Evolutionary conservation across 2,113 vertebrate genomes (phyloP), one percentile per base, ranked within the genome.

Genomic region (Xyliphius kryptos): DNA sequence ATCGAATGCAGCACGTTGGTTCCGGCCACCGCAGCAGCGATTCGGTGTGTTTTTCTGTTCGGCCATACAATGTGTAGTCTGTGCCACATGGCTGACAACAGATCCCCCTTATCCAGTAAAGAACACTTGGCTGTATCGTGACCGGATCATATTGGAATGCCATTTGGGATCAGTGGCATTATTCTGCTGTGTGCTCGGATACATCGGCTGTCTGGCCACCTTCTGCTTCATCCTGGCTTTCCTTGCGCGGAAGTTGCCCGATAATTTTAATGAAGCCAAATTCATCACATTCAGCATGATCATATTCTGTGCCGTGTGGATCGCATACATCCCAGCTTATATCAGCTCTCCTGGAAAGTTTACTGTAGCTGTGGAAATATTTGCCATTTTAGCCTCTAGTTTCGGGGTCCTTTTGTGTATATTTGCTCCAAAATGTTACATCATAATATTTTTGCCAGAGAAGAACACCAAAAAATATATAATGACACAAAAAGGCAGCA

Each of bases 231-330:
- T 89, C 5, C 55, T 89, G 67, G 88, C 87, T 15, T 89, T 89
- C 57, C 65, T 88, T 36, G 86, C 84, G 1, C 77, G 87, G 20
- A 87, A 89, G 58, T 79, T 89, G 22, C 86, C 88, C 0, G 84
- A 83, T 71, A 87, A 86, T 44, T 89, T 87, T 60, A 89, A 88
- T 1, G 87, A 89, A 69, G 86, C 87, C 17, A 84, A 83, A 66
- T 79, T 87, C 60, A 87, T 89, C 77, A 83, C 85, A 5, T 88
- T 88, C 77, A 89, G 88, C 61, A 86, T 88, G 82, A 61, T 89
- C 4, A 86, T 89, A 56, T 89, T 89, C 69, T 86, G 83, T 67
- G 80, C 83, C 0, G 87, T 89, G 49, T 89, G 88, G 86, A 71
- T 84, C 16, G 79, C 84, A 4, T 89, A 87, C 14, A 74, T 89